Evolutionary conservation across 2,888 invertebrate genomes (phyloP).

Genomic region (Branchellion lobata): DNA sequence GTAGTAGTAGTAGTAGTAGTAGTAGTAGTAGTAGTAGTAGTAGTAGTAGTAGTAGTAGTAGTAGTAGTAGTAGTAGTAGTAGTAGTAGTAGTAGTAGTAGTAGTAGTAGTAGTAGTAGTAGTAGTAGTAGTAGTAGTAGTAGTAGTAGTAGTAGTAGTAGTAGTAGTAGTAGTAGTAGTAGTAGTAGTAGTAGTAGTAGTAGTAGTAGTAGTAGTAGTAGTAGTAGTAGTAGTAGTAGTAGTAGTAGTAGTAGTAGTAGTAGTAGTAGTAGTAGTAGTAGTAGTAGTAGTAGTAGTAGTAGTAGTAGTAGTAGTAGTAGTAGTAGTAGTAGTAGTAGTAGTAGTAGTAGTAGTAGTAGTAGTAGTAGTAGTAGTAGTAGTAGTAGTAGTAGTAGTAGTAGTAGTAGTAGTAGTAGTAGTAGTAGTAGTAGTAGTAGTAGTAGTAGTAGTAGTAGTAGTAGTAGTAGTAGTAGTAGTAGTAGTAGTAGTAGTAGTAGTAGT

Average conservation of each 20-base stretch:
- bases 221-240: slow-evolving; percentile 22
- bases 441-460: neutral
- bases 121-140: slow-evolving; percentile 25
- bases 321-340: slow-evolving; percentile 19
- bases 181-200: slow-evolving; percentile 33
- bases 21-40: slow-evolving; percentile 25
- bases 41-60: slow-evolving; percentile 25
- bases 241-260: slow-evolving; percentile 27
- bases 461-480: neutral
- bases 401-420: neutral
- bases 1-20: slow-evolving; percentile 12
- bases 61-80: slow-evolving; percentile 12
- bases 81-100: slow-evolving; percentile 33
- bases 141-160: slow-evolving; percentile 25
- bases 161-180: slow-evolving; percentile 12
- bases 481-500: neutral
- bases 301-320: slow-evolving; percentile 16
- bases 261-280: slow-evolving; percentile 12
- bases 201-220: slow-evolving; percentile 12
- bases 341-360: slow-evolving; percentile 30
- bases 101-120: slow-evolving; percentile 12
- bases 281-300: slow-evolving; percentile 31
- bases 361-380: slow-evolving; percentile 12
- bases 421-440: neutral
- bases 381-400: slow-evolving; percentile 30